Base-by-base conservation (phyloP, 2,888 invertebrate species). In the Myopa testacea region DNA sequence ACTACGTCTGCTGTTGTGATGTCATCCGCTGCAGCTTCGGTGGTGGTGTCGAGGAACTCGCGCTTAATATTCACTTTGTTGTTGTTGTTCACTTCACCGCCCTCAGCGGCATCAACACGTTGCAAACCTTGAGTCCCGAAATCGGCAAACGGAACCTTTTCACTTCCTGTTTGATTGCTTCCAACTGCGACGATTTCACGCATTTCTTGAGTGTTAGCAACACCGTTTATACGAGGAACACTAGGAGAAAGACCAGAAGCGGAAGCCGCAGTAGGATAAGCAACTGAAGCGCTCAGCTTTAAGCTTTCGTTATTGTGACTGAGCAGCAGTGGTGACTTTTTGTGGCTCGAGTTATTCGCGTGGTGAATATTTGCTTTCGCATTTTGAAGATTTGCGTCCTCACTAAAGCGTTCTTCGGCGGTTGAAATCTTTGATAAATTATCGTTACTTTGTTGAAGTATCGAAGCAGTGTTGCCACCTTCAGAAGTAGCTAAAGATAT, bases 41-140 rank as follows among this genome's bases (percentile, higher is more conserved):
- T 86, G 0, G 86, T 86, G 50, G 87, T 86, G 40, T 81, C 77
- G 2, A 81, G 78, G 78, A 86, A 87, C 40, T 87, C 87, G 19
- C 87, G 78, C 70, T 87, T 87, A 45, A 87, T 87, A 80, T 87
- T 86, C 52, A 87, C 83, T 78, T 87, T 87, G 79, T 82, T 85
- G 79, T 82, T 85, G 83, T 87, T 87, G 73, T 82, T 82, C 45
- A 81, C 83, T 37, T 81, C 37, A 6, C 70, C 76, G 4, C 60
- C 72, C 16, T 78, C 82, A 10, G 68, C 78, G 4, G 55, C 74
- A 5, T 76, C 82, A 76, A 82, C 78, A 12, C 83, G 81, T 69
- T 83, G 82, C 62, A 86, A 72, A 4, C 82, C 83, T 69, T 90
- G 90, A 5, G 90, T 89, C 16, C 90, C 90, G 74, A 90, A 88